Base-by-base conservation (phyloP, 2,113 vertebrate genomes). In the Hystrix cristata region DNA sequence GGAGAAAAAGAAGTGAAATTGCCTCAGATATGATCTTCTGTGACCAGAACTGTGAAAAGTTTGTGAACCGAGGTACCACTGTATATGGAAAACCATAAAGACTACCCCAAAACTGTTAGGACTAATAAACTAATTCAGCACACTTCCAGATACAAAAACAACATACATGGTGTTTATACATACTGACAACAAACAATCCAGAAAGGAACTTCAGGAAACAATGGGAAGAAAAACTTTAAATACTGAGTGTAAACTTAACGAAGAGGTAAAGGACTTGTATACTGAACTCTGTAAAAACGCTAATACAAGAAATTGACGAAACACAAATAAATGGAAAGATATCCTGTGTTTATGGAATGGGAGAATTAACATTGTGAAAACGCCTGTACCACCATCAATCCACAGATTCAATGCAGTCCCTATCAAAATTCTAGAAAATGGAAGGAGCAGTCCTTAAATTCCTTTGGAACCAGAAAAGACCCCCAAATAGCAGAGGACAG, bases 121-220 rank as follows among this genome's bases (percentile, higher is more conserved):
- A 81, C 64, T 88, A 25, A n/a, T 80, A 48, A 67, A n/a, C 51
- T n/a, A 69, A 82, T 69, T 62, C 72, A 82, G 55, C 19, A 31
- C 82, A 82, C 46, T 55, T 74, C 8, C 8, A 25, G n/a, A 43
- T 53, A 23, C 27, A 55, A 72, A 81, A 64, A 29, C 38, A 62
- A 12, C 43, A 38, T 60, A n/a, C 7, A 53, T 27, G 74, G 27
- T 19, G 4, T 83, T 55, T 64, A 46, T 62, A 6, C 25, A 19
- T 34, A 46, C 19, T 71, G 19, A 53, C 43, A 79, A 27, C 43
- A 94, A 74, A 31, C 4, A 29, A 23, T 34, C 31, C 15, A n/a
- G 51, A 72, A 55, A 87, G 31, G 46, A 94, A 87, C n/a, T 57
- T n/a, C 48, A 94, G 53, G 62, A n/a, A 94, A 62, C 23, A 31